A percentile compares a stretch with the other conserved stretches of the same genome.
These are phyloP conservation scores for Nomada lathburiana DNA, from an alignment of 2,888 invertebrate species.

Conservation along the genomic window DNA sequence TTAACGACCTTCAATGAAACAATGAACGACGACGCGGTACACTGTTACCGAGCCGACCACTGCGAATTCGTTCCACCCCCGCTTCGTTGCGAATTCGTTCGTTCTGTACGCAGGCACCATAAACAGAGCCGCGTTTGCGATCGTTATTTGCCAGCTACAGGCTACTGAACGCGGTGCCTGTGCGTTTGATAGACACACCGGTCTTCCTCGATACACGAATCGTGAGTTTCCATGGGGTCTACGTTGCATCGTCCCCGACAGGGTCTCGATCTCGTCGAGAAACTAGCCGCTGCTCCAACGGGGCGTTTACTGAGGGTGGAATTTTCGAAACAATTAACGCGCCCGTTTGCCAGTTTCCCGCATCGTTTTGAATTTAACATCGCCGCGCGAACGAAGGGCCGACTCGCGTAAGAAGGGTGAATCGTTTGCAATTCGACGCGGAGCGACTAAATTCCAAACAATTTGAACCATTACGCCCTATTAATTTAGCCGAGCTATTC, in stretches of 20 bases:
- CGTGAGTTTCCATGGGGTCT: neutral
- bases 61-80: constrained; percentile 19
- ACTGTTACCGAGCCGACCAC: constrained; percentile 25
- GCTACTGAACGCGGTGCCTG: neutral
- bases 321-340: no score
- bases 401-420: no score
- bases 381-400: neutral
- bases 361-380: neutral
- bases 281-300: neutral
- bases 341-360: neutral
- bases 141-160: neutral
- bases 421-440: constrained; percentile 17
- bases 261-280: neutral
- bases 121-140: neutral
- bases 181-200: neutral
- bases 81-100: neutral
- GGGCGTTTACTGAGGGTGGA: neutral
- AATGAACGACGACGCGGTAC: constrained; percentile 63
- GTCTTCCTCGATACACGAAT: neutral
- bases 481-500: constrained; percentile 49
- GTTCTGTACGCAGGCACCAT: neutral
- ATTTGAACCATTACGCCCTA: constrained; percentile 40
- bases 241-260: neutral
- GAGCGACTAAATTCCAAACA: constrained; percentile 16
- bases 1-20: constrained; percentile 74